phyloP scores from a whole-genome alignment of 2,888 invertebrate genomes.

The Neuroscelio doddi region DNA sequence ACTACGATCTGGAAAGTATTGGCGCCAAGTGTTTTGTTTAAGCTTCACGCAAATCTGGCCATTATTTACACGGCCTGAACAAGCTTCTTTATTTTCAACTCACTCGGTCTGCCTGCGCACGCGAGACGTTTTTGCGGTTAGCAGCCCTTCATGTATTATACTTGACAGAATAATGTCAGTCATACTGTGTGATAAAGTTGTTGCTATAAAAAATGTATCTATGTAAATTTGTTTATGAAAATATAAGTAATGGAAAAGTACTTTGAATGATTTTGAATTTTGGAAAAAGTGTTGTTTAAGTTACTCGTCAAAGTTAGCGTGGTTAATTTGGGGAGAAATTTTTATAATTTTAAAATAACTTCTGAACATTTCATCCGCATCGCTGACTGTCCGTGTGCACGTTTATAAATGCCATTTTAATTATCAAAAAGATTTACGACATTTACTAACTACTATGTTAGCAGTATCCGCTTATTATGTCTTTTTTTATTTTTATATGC shows the following conservation, averaged over 20 bases:
- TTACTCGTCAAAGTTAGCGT: no score
- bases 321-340: no score
- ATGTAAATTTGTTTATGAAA: conserved; percentile 18
- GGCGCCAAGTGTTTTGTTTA: conserved; percentile 45
- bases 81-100: conserved; percentile 63
- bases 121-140: conserved; percentile 54
- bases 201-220: conserved; percentile 21
- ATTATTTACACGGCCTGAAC: conserved; percentile 52
- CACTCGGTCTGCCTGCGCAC: conserved; percentile 55
- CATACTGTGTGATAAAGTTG: conserved; percentile 26
- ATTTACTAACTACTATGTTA: no score
- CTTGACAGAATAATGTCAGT: conserved; percentile 34
- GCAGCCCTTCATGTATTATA: conserved; percentile 41
- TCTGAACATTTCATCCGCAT: no score
- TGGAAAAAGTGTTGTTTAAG: no score
- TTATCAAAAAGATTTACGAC: no score
- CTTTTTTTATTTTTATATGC: no score
- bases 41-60: conserved; percentile 48
- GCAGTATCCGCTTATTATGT: no score
- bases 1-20: conserved; percentile 60
- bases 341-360: no score
- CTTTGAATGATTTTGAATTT: no score
- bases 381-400: no score
- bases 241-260: conserved; percentile 1
- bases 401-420: no score